Evolutionary conservation across 1,140 invertebrate species (phyloP), one percentile per base, ranked within the genome.

Genomic region (Odontomachus brunneus): DNA sequence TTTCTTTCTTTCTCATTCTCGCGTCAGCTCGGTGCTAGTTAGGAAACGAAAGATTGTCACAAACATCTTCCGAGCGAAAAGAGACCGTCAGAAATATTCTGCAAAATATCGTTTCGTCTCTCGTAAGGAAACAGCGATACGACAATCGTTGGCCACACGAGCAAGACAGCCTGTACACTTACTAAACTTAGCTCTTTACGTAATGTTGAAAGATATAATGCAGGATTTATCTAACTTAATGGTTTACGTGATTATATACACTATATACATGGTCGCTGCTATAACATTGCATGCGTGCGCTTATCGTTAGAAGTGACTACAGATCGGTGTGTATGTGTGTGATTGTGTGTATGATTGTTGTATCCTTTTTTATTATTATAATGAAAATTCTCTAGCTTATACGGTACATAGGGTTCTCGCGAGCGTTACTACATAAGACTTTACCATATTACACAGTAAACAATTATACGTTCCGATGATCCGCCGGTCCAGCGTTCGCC

Each of bases 171-270:
- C 88, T 86, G 87, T 86, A 86, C 74, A 87, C 53, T 78, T 72
- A 81, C 91, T 92, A 90, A 90, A 91, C 89, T 91, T 90, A 91
- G 87, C 78, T 81, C 67, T 82, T 91, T 92, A 90, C 86, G 67
- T 91, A 92, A 93, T 91, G 89, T 89, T 93, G 88, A 91, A 93
- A 92, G 91, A 92, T 91, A 92, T 91, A 92, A 93, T 92, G 91
- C 89, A 92, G 89, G 83, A 90, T 86, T 91, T 92, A 88, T 84
- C 88, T 89, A 90, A 33, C 89, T 90, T 90, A 89, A 90, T 75
- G 75, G 65, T 83, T 80, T 90, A 90, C 73, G 84, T 90, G 51
- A 80, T 87, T 92, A 92, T 93, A 87, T 93, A 93, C 92, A 93
- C 33, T 93, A 93, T 93, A 73, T 93, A 93, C 93, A 93, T 82